Percentiles rank a stretch among this genome's conserved stretches.
phyloP scores from a whole-genome alignment of 1,140 invertebrate species.

The Geopemphigus sp. region DNA sequence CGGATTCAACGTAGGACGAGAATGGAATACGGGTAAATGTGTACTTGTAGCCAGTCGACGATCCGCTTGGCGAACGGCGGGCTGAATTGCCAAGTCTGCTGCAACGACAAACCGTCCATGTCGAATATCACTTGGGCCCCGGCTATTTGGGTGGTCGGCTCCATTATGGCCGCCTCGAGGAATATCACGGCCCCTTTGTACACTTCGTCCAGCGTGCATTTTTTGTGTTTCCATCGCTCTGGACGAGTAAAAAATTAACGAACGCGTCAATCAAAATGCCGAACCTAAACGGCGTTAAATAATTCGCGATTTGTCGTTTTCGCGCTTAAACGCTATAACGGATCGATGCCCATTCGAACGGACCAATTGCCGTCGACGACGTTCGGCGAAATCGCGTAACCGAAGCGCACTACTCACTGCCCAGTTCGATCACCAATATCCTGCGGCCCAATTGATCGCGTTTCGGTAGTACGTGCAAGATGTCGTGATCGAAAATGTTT shows the following conservation, averaged over 20 bases:
- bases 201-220: conserved; percentile 74
- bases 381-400: no score
- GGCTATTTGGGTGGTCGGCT: conserved; percentile 72
- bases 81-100: conserved; percentile 79
- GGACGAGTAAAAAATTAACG: conserved; percentile 51
- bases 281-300: no score
- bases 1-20: no score
- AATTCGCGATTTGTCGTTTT: not conserved
- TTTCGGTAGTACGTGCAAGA: conserved; percentile 71
- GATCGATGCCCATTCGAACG: no score
- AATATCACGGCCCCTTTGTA: conserved; percentile 79
- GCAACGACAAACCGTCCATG: conserved; percentile 75
- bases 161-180: conserved; percentile 75
- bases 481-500: conserved; percentile 75
- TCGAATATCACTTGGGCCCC: conserved; percentile 79
- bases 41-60: conserved; percentile 74
- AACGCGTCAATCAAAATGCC: no score
- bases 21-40: no score
- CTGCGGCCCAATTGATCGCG: conserved; percentile 72
- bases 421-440: conserved; percentile 72
- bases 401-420: conserved; percentile 71
- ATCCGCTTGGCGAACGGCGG: conserved; percentile 78
- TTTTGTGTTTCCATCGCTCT: conserved; percentile 82
- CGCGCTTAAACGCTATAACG: no score
- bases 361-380: no score